Conservation (phyloP, 2,888 invertebrate genomes). For the Andrena hattorfiana region DNA sequence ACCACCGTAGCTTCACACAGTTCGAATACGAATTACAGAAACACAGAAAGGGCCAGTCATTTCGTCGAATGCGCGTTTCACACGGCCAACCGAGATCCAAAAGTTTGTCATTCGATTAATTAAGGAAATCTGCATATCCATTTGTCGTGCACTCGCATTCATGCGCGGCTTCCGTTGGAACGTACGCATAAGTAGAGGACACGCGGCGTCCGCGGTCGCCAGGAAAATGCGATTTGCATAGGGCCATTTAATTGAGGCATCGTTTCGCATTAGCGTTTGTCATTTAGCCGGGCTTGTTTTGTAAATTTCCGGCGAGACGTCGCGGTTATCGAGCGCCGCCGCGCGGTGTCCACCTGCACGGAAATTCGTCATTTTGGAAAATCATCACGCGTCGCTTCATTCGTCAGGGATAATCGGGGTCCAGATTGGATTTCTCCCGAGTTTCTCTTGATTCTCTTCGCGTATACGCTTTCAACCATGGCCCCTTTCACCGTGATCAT, state of each 20-base stretch:
- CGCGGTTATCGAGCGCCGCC: constrained; percentile 59
- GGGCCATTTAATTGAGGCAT: constrained; percentile 69
- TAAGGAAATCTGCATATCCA: constrained; percentile 47
- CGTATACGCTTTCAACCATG: no score
- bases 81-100: constrained; percentile 5
- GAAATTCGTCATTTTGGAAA: constrained; percentile 19
- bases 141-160: constrained; percentile 38
- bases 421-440: not conserved
- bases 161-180: constrained; percentile 10
- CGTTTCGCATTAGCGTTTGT: constrained; percentile 71
- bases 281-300: constrained; percentile 70
- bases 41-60: not conserved
- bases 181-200: constrained; percentile 37
- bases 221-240: constrained; percentile 69
- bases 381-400: constrained; percentile 13
- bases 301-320: constrained; percentile 52
- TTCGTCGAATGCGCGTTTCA: constrained; percentile 6
- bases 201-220: constrained; percentile 16
- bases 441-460: not conserved
- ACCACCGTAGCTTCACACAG: no score
- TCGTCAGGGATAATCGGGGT: not conserved
- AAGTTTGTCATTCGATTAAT: constrained; percentile 53
- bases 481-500: not conserved
- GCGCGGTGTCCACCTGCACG: constrained; percentile 32
- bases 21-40: not conserved